Percentiles rank a stretch among this genome's conserved stretches.
phyloP scores from a whole-genome alignment of 2,113 vertebrate genomes.

The Nothoprocta pentlandii region DNA sequence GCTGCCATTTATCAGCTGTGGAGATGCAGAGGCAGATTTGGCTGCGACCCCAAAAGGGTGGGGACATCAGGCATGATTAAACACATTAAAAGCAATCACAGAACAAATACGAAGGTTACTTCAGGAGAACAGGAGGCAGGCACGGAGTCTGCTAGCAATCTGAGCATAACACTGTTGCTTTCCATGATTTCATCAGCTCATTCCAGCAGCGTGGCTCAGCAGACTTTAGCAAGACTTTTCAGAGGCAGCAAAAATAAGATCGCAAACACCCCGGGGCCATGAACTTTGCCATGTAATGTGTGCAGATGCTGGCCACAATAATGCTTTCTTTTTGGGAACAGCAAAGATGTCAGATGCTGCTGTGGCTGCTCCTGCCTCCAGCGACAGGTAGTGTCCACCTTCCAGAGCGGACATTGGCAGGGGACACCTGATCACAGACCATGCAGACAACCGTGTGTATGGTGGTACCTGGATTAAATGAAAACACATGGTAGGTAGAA shows the following conservation, averaged over 20 bases:
- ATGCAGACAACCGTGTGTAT: not conserved
- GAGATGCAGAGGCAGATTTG: not conserved
- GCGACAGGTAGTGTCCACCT: not conserved
- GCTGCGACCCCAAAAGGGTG: not conserved
- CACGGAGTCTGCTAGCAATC: not conserved
- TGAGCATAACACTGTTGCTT: not conserved
- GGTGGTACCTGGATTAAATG: not conserved
- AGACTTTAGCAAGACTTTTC: slow-evolving; percentile 42
- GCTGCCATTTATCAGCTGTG: not conserved
- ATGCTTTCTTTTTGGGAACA: not conserved
- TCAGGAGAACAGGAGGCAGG: not conserved
- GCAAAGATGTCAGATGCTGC: not conserved
- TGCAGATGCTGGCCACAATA: not conserved
- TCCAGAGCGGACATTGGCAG: not conserved
- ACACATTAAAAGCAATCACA: not conserved
- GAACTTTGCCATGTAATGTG: not conserved
- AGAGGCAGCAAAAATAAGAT: slow-evolving; percentile 23
- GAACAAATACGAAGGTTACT: not conserved
- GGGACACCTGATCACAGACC: not conserved
- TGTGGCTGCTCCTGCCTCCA: not conserved
- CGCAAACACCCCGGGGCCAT: not conserved
- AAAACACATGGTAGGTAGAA: not conserved
- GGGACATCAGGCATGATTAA: not conserved
- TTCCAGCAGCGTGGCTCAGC: slow-evolving; percentile 29
- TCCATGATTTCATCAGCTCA: slow-evolving; percentile 11